Percentiles rank a stretch among this genome's conserved stretches.
Conservation (phyloP, 2,888 invertebrate species). For the Pheosia tremula region DNA sequence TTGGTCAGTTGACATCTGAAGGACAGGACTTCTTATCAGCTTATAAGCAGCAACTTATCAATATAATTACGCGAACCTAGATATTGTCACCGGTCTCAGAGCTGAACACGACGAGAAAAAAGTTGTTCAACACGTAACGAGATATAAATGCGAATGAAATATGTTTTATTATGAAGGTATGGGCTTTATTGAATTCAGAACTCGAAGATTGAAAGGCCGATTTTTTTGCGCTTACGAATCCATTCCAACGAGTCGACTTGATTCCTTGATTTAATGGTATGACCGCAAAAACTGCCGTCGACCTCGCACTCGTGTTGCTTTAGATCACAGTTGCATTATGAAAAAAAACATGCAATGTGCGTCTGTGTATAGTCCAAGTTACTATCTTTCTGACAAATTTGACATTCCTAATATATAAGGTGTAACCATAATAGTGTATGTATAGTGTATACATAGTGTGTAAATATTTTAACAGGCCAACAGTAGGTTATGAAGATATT, state of each 20-base stretch:
- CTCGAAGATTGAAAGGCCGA: conserved; percentile 25
- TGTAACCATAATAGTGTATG: too few species aligned
- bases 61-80: conserved; percentile 3
- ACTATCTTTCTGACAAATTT: background rate
- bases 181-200: conserved; percentile 39
- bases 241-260: conserved; percentile 33
- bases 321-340: conserved; percentile 18
- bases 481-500: too few species aligned
- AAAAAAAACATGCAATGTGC: conserved; percentile 33
- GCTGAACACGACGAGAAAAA: conserved; percentile 19
- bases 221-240: conserved; percentile 34
- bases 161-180: conserved; percentile 25
- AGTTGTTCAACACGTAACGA: conserved; percentile 35
- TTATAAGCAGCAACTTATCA: background rate
- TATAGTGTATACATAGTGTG: too few species aligned
- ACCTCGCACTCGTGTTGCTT: conserved; percentile 25
- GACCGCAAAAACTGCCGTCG: conserved; percentile 33
- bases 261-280: conserved; percentile 37
- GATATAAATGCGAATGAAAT: conserved; percentile 36
- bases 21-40: too few species aligned
- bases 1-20: background rate
- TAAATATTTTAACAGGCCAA: too few species aligned
- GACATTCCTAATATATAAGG: too few species aligned
- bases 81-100: background rate
- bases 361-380: conserved; percentile 15